Percentiles rank a stretch among this genome's conserved stretches.
Conservation (phyloP, 1,140 invertebrate species). For the Apis laboriosa region DNA sequence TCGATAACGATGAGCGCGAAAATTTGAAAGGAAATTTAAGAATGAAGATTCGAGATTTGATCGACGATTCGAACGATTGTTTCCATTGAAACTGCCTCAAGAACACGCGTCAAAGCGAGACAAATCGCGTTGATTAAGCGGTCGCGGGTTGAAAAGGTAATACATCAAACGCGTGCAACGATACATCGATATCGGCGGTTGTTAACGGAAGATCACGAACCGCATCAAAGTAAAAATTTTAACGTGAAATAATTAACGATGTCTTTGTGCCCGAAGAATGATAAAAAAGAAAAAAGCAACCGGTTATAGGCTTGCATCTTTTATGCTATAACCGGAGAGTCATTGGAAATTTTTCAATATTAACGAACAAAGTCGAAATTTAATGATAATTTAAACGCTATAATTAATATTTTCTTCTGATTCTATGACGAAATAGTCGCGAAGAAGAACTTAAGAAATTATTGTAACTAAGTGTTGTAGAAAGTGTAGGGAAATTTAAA, state of each 20-base stretch:
- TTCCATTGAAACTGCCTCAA: constrained; percentile 28
- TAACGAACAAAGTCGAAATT: no score
- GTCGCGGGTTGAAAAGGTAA: constrained; percentile 50
- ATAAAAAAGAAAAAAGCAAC: neutral
- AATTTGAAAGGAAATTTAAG: no score
- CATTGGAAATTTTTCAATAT: no score
- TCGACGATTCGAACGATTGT: constrained; percentile 27
- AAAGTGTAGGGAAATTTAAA: no score
- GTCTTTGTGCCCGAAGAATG: constrained; percentile 16
- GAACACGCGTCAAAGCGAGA: constrained; percentile 47
- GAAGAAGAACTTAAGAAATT: no score
- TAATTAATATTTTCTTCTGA: no score
- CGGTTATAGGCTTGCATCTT: neutral
- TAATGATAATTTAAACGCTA: no score
- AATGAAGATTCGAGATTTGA: neutral
- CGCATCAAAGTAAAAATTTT: constrained; percentile 45
- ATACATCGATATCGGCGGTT: constrained; percentile 41
- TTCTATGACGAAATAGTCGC: no score
- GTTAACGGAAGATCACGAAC: constrained; percentile 12
- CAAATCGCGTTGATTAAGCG: constrained; percentile 54
- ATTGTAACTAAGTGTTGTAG: no score
- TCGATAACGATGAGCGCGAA: no score
- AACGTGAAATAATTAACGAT: constrained; percentile 51
- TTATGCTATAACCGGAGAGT: neutral
- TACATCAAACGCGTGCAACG: constrained; percentile 30